These are phyloP conservation scores for Melanaphis sacchari DNA, from an alignment of 1,140 invertebrate genomes.

Conservation along the genomic window DNA sequence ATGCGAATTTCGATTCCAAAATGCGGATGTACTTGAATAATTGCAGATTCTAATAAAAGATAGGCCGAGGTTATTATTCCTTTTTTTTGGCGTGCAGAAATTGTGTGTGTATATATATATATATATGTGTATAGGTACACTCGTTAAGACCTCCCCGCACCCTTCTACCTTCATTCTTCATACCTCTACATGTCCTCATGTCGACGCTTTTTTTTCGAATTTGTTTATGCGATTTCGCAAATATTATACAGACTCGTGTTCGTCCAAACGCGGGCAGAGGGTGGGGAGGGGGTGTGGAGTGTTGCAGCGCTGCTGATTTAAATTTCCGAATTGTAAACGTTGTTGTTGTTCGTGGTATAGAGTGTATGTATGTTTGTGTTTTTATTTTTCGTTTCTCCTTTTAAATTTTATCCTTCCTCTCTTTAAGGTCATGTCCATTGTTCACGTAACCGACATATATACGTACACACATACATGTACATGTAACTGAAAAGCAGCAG, in stretches of 20 bases:
- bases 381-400: conserved; percentile 13
- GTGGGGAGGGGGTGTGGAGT: neutral
- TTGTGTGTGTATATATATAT: neutral
- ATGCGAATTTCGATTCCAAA: conserved; percentile 11
- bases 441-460: neutral
- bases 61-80: conserved; percentile 23
- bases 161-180: neutral
- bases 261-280: too few relatives aligned
- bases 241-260: neutral
- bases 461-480: too few relatives aligned
- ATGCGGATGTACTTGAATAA: conserved; percentile 24
- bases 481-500: neutral
- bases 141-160: neutral
- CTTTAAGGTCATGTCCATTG: conserved; percentile 39
- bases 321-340: conserved; percentile 15
- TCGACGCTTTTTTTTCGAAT: neutral
- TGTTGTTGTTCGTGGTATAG: neutral
- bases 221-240: conserved; percentile 48
- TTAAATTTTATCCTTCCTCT: conserved; percentile 9
- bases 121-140: neutral
- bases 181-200: neutral
- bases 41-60: conserved; percentile 47
- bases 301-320: conserved; percentile 8
- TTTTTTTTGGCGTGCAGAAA: neutral
- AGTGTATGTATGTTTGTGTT: neutral